Base-by-base conservation (phyloP, 2,888 invertebrate genomes). In the Notocelia uddmanniana region DNA sequence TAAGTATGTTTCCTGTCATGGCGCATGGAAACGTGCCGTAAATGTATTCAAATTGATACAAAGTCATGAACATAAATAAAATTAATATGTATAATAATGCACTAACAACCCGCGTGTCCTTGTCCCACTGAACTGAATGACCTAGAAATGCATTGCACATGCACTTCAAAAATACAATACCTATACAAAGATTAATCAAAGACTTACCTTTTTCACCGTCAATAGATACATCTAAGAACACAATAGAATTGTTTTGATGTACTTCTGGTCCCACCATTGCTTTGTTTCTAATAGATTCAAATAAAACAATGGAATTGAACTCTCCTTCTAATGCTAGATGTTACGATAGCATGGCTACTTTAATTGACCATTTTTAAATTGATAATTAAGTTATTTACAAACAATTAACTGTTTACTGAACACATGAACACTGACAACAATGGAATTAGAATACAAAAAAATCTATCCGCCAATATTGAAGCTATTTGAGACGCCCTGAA, bases 221-320 rank as follows among this genome's bases (percentile, higher is more conserved):
- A 79, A 97, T 95, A 78, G 93, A 92, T 74, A 97, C 94, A 84
- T 97, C 97, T 74, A 97, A 89, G 86, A 94, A 97, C 63, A 97
- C 96, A 73, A 96, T 87, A 3, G 96, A 95, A 91, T 96, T 96
- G 78, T 83, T 89, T 89, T 88, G 83, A 81, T 82, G 86, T 79
- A 80, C 75, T 74, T 70, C 62, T 70, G 64, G 58, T 69, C 58
- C 69, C 63, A 72, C 41, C 69, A 73, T 66, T 59, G 73, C 48
- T 69, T 77, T 77, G 77, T 62, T 66, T 74, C 68, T 45, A 31
- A 68, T 48, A 70, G 23, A 34, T 75, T 73, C 73, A 52, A 70
- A 72, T 68, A 73, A 68, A 63, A 54, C 37, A 57, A 72, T 57
- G 72, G 37, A 57, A 50, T n/a, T n/a, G 54, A 64, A 26, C 26